A percentile compares a stretch with the other conserved stretches of the same genome.
These are phyloP conservation scores for Amphipyra tragopoginis DNA, from an alignment of 2,888 invertebrate species.

Conservation along the genomic window DNA sequence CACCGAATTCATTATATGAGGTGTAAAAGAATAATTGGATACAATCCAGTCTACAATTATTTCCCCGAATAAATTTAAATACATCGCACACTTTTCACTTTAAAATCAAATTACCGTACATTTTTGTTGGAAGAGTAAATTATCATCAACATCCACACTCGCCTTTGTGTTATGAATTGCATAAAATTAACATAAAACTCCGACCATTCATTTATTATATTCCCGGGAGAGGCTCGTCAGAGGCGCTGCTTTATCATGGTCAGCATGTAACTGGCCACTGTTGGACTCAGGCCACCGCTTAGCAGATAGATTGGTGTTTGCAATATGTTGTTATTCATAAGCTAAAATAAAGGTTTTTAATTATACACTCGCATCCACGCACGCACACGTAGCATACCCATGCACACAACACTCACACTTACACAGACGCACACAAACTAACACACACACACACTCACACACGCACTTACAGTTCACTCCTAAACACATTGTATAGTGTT, in stretches of 20 bases:
- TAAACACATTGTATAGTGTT: no score
- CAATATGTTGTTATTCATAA: no score
- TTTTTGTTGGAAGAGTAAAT: constrained; percentile 8
- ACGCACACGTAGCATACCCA: no score
- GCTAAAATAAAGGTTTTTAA: no score
- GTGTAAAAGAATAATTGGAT: constrained; percentile 12
- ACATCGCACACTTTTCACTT: constrained; percentile 20
- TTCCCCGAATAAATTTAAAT: constrained; percentile 6
- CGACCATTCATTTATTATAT: constrained; percentile 29
- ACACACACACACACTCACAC: no score
- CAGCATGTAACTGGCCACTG: no score
- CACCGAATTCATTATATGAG: constrained; percentile 3
- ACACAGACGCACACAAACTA: no score
- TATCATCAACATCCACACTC: not conserved
- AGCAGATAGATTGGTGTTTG: no score
- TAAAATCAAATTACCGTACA: constrained; percentile 24
- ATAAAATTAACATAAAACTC: constrained; percentile 48
- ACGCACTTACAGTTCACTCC: no score
- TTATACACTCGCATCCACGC: no score
- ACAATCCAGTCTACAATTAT: constrained; percentile 5
- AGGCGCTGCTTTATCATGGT: constrained; percentile 27
- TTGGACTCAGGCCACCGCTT: no score
- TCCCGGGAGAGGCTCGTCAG: constrained; percentile 21
- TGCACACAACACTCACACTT: no score
- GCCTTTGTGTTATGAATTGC: constrained; percentile 2